Percentiles rank a stretch among this genome's conserved stretches.
These are phyloP conservation scores for Diacarnus erythraeanus DNA, from an alignment of 37 sponge, comb jelly and placozoan genomes.

Conservation along the genomic window DNA sequence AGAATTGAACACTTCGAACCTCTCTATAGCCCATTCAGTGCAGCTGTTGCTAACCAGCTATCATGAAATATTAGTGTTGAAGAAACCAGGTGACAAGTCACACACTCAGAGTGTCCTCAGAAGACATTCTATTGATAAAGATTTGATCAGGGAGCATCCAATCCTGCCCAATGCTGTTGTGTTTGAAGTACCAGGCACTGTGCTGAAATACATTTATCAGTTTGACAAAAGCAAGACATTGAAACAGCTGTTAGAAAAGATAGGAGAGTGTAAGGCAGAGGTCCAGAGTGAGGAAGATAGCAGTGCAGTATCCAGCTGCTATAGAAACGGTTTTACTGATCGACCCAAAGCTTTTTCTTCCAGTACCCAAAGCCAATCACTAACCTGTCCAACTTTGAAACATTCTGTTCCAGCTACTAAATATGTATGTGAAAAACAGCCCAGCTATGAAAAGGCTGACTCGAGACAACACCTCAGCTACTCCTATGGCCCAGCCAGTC, in stretches of 20 bases:
- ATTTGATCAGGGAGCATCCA: background rate
- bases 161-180: background rate
- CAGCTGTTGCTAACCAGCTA: slow-evolving; percentile 1
- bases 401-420: no score
- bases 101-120: background rate
- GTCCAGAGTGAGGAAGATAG: no score
- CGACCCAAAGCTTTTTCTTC: no score
- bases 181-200: background rate
- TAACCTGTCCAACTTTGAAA: no score
- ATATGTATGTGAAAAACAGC: no score
- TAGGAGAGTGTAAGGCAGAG: background rate
- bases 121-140: background rate
- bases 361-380: no score
- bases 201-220: slow-evolving; percentile 6
- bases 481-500: no score
- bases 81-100: background rate
- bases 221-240: background rate
- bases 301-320: no score
- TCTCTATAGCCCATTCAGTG: background rate
- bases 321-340: no score
- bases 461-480: no score
- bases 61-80: background rate
- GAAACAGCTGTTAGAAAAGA: background rate
- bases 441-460: no score
- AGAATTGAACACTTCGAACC: background rate